Conservation (phyloP, 2,888 invertebrate species). For the Yponomeuta cagnagella region DNA sequence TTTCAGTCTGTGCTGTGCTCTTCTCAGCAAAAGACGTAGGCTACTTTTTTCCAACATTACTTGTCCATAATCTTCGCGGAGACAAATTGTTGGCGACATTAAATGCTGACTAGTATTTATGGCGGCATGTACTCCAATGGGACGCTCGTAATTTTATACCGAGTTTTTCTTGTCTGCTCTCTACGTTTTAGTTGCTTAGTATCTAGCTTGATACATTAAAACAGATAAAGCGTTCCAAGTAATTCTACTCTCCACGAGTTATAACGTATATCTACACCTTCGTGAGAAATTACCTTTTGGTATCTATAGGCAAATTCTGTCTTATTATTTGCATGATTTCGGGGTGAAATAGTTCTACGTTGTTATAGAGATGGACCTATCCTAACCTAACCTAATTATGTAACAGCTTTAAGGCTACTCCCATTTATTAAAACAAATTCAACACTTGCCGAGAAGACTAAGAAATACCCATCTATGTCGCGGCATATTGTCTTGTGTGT, state of each 20-base stretch:
- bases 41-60: constrained; percentile 9
- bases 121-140: neutral
- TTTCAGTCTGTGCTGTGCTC: neutral
- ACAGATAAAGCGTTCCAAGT: neutral
- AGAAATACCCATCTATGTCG: constrained; percentile 3
- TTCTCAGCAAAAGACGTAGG: constrained; percentile 4
- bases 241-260: neutral
- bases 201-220: neutral
- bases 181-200: neutral
- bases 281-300: too few species aligned
- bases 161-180: neutral
- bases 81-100: constrained; percentile 7
- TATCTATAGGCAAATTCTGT: too few species aligned
- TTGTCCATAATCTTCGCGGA: neutral
- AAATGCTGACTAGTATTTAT: constrained; percentile 7
- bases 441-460: too few species aligned
- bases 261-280: too few species aligned
- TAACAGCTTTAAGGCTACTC: too few species aligned
- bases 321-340: too few species aligned
- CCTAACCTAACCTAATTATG: too few species aligned
- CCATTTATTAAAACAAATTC: too few species aligned
- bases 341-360: too few species aligned
- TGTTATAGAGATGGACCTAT: too few species aligned
- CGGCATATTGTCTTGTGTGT: constrained; percentile 41
- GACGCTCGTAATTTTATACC: neutral